Evolutionary conservation across 2,888 invertebrate genomes (phyloP).

Genomic region (Eupithecia dodoneata): DNA sequence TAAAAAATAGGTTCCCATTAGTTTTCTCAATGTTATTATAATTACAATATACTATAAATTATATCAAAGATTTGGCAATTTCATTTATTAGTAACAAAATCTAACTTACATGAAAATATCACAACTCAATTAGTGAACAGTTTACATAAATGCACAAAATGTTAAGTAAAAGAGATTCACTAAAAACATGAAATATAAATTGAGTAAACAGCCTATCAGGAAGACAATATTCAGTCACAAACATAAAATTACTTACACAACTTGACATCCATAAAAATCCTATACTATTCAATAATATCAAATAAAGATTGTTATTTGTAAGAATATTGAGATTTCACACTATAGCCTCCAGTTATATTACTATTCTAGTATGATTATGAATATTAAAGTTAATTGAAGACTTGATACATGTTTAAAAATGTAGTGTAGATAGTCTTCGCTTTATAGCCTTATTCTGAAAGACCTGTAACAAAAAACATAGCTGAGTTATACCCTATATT

Average conservation of each 20-base stretch:
- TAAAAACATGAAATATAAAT: slow-evolving; percentile 37
- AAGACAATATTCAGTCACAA: slow-evolving; percentile 36
- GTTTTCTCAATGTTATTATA: background rate
- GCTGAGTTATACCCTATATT: background rate
- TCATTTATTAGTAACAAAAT: slow-evolving; percentile 21
- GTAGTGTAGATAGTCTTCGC: background rate
- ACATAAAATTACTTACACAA: slow-evolving; percentile 4
- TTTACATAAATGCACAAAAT: slow-evolving; percentile 24
- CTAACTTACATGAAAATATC: slow-evolving; percentile 36
- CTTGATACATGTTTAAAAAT: background rate
- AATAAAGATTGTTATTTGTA: background rate
- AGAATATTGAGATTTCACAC: slow-evolving; percentile 3
- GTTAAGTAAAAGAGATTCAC: slow-evolving; percentile 39
- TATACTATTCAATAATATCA: background rate
- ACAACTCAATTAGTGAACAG: slow-evolving; percentile 33
- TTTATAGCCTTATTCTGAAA: slow-evolving; percentile 84
- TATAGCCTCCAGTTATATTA: background rate
- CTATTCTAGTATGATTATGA: background rate
- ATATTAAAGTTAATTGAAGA: background rate
- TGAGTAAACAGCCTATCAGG: slow-evolving; percentile 16
- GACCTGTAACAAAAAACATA: slow-evolving; percentile 76
- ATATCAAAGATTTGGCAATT: slow-evolving; percentile 28
- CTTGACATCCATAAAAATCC: background rate
- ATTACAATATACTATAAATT: background rate
- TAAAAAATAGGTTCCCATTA: background rate